A percentile compares a stretch with the other conserved stretches of the same genome.
Evolutionary conservation across 2,113 vertebrate genomes (phyloP).

Genomic region (Alligator sinensis): DNA sequence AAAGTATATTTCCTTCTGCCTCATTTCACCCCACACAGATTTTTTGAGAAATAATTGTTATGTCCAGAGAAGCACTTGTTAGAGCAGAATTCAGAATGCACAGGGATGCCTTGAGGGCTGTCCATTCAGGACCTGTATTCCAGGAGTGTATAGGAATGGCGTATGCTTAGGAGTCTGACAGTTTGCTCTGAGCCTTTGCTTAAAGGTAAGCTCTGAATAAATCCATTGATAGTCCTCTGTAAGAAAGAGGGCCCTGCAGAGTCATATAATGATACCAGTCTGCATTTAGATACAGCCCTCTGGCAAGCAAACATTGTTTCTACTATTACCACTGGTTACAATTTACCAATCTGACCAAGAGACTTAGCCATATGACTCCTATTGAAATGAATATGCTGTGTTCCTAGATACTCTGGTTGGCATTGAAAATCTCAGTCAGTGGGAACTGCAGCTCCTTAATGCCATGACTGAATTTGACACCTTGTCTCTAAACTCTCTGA

Average conservation of each 20-base stretch:
- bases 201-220: not conserved
- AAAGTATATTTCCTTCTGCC: conserved; percentile 65
- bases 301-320: conserved; percentile 64
- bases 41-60: conserved; percentile 29
- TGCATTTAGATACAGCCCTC: conserved; percentile 22
- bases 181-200: conserved; percentile 52
- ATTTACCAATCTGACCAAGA: conserved; percentile 60
- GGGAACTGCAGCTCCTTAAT: not conserved
- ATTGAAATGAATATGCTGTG: not conserved
- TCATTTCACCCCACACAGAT: conserved; percentile 29
- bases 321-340: conserved; percentile 55
- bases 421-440: not conserved
- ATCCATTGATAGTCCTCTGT: conserved; percentile 51
- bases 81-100: not conserved
- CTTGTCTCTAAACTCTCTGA: not conserved
- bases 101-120: not conserved
- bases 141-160: not conserved
- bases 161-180: conserved; percentile 38
- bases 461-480: too few species aligned
- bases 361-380: not conserved
- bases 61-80: conserved; percentile 1
- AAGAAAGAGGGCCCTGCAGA: not conserved
- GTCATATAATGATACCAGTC: not conserved
- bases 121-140: not conserved
- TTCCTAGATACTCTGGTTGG: not conserved